A percentile compares a stretch with the other conserved stretches of the same genome.
These are phyloP conservation scores for Polyploca ridens DNA, from an alignment of 2,888 invertebrate species.

Conservation along the genomic window DNA sequence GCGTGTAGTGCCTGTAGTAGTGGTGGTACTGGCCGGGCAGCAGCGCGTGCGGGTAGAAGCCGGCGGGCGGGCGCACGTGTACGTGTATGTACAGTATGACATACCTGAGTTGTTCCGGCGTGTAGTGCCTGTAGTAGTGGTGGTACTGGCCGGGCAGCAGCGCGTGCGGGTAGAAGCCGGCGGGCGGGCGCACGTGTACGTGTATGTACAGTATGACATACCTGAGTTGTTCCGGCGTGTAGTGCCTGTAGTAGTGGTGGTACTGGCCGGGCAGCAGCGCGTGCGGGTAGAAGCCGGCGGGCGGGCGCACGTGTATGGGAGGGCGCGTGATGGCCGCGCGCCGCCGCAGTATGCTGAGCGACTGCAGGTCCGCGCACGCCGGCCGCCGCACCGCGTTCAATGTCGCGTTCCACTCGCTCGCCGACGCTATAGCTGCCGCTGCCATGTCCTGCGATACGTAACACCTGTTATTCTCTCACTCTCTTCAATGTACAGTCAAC, in stretches of 20 bases:
- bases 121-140: slow-evolving; percentile 92
- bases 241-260: slow-evolving; percentile 92
- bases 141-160: slow-evolving; percentile 98
- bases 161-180: slow-evolving; percentile 93
- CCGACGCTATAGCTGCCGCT: slow-evolving; percentile 93
- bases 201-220: slow-evolving; percentile 80
- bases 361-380: slow-evolving; percentile 96
- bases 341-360: slow-evolving; percentile 90
- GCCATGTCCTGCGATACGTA: slow-evolving; percentile 85
- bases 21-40: slow-evolving; percentile 99
- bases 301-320: slow-evolving; percentile 68
- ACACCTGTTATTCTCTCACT: too few species aligned
- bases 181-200: slow-evolving; percentile 73
- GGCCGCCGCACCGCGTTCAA: slow-evolving; percentile 91
- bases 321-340: slow-evolving; percentile 32
- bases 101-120: slow-evolving; percentile 89
- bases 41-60: slow-evolving; percentile 95
- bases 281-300: slow-evolving; percentile 92
- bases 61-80: slow-evolving; percentile 77
- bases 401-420: slow-evolving; percentile 94
- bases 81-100: slow-evolving; percentile 80
- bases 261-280: slow-evolving; percentile 98
- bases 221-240: slow-evolving; percentile 91
- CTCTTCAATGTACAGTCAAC: too few species aligned
- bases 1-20: slow-evolving; percentile 90